Evolutionary conservation across 2,113 vertebrate genomes (phyloP).

Genomic region (Pterocles gutturalis): DNA sequence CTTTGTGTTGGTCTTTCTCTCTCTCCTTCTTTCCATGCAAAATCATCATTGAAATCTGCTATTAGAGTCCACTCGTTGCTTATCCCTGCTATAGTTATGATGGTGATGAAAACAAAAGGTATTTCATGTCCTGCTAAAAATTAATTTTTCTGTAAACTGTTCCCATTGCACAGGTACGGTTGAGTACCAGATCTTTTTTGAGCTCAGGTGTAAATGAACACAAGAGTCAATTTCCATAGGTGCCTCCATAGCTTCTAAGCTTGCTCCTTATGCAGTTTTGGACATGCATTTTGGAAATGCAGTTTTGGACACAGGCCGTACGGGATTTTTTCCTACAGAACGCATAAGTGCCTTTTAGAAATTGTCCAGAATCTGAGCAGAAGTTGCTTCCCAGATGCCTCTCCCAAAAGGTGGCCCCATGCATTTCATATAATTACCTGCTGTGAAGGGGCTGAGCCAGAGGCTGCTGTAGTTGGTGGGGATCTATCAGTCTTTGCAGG

Average conservation of each 20-base stretch:
- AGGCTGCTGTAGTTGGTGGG: neutral
- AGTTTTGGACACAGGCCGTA: conserved; percentile 64
- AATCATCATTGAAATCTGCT: conserved; percentile 67
- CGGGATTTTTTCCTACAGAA: conserved; percentile 7
- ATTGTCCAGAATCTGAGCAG: neutral
- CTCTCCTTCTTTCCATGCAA: conserved; percentile 61
- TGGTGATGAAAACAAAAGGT: conserved; percentile 39
- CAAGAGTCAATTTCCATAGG: conserved; percentile 7
- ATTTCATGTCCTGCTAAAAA: neutral
- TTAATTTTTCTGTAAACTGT: neutral
- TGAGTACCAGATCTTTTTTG: neutral
- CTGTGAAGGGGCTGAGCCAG: neutral
- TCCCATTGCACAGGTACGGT: neutral
- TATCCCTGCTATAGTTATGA: conserved; percentile 11
- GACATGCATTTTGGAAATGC: conserved; percentile 64
- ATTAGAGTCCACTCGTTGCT: conserved; percentile 68
- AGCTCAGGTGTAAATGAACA: conserved; percentile 9
- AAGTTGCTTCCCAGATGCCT: neutral
- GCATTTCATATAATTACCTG: neutral
- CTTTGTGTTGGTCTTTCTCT: conserved; percentile 68
- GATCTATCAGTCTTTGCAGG: neutral
- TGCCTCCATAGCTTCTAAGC: conserved; percentile 61
- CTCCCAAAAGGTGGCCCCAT: neutral
- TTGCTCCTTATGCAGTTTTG: conserved; percentile 56
- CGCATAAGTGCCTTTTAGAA: neutral